These are phyloP conservation scores for Dromaius novaehollandiae DNA, from an alignment of 2,113 vertebrate genomes.

Conservation along the genomic window DNA sequence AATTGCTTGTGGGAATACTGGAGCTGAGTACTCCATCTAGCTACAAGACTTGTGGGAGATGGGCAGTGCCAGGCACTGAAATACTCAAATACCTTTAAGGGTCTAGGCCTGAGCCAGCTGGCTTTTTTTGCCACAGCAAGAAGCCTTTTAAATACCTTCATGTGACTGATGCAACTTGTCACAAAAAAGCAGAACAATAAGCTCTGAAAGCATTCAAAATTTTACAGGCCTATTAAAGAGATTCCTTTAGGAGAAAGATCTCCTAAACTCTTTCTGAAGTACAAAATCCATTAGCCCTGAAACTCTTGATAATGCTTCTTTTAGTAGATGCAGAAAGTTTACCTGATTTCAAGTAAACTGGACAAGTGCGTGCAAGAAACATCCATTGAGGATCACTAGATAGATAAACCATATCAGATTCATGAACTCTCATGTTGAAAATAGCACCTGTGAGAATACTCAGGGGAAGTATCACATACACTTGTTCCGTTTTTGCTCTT, in stretches of 20 bases:
- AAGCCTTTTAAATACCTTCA: neutral
- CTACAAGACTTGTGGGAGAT: neutral
- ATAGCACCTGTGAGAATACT: neutral
- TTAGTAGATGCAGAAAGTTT: no score
- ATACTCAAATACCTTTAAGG: neutral
- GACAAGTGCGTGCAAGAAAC: neutral
- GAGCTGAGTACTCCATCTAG: neutral
- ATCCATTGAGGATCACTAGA: neutral
- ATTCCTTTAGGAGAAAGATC: neutral
- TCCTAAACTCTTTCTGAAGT: neutral
- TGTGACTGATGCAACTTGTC: neutral
- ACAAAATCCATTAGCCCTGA: neutral
- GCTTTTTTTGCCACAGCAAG: neutral
- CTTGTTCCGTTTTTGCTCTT: neutral
- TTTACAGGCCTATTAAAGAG: neutral
- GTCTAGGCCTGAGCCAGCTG: neutral
- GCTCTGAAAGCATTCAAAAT: neutral
- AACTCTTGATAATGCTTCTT: neutral
- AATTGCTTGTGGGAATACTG: neutral
- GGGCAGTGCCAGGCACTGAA: neutral
- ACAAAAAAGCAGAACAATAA: neutral
- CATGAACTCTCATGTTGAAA: neutral
- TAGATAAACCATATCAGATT: neutral
- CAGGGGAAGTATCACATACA: neutral
- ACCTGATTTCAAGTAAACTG: neutral